A percentile compares a stretch with the other conserved stretches of the same genome.
These are phyloP conservation scores for Electrophaes corylata DNA, from an alignment of 2,888 invertebrate species.

Conservation along the genomic window DNA sequence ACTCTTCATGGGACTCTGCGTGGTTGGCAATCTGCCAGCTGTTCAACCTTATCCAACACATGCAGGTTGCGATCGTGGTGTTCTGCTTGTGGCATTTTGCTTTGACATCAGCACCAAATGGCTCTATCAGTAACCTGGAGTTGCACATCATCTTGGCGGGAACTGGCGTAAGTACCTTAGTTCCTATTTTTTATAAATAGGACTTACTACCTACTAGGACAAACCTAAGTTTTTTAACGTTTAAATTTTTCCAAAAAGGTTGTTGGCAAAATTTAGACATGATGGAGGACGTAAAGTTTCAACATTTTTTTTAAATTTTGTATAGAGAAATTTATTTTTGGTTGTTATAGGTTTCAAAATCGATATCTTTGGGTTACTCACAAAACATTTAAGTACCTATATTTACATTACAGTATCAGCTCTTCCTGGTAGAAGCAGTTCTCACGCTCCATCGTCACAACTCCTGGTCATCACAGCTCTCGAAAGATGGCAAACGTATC, in stretches of 20 bases:
- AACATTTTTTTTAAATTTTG: no score
- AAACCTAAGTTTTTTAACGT: no score
- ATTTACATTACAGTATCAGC: slow-evolving; percentile 70
- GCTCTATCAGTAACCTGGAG: slow-evolving; percentile 72
- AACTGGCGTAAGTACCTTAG: slow-evolving; percentile 71
- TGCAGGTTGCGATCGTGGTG: slow-evolving; percentile 76
- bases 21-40: slow-evolving; percentile 75
- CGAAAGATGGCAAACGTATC: slow-evolving; percentile 67
- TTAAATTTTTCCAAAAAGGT: no score
- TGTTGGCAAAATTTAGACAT: no score
- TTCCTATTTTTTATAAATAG: no score
- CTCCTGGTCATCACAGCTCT: slow-evolving; percentile 76
- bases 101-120: slow-evolving; percentile 66
- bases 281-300: no score
- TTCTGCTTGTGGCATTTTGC: slow-evolving; percentile 77
- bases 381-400: neutral
- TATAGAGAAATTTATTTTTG: no score
- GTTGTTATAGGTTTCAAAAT: no score
- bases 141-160: slow-evolving; percentile 78
- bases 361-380: neutral
- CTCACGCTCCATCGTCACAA: slow-evolving; percentile 76
- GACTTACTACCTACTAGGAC: no score
- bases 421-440: slow-evolving; percentile 78
- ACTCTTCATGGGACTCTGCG: slow-evolving; percentile 69
- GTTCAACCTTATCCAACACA: slow-evolving; percentile 74